Conservation (phyloP, 2,797 vertebrate genomes). For the Anguilla anguilla region DNA sequence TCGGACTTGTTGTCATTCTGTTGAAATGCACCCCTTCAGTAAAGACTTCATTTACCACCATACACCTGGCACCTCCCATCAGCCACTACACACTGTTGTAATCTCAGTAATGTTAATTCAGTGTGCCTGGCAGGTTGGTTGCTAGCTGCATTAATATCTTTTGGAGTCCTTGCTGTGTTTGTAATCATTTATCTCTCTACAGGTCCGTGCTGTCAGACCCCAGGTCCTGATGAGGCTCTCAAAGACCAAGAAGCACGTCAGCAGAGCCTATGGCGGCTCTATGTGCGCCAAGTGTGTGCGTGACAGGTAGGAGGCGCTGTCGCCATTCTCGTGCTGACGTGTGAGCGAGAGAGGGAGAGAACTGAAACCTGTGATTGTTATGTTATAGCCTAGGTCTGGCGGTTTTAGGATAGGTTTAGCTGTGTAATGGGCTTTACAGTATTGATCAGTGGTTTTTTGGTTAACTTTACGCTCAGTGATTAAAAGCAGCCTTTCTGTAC, state of each 20-base stretch:
- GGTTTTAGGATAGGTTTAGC: not conserved
- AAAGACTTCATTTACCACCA: not conserved
- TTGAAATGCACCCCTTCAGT: not conserved
- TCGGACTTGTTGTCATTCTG: not conserved
- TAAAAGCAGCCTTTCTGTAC: not conserved
- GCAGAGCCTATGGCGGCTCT: conserved; percentile 96
- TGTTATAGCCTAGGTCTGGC: not conserved
- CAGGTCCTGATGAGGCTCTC: conserved; percentile 98
- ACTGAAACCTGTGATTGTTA: not conserved
- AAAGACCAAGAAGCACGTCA: conserved; percentile 97
- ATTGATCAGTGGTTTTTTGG: not conserved
- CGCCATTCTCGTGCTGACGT: not conserved
- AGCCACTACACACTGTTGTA: not conserved
- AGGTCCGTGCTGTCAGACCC: conserved; percentile 95
- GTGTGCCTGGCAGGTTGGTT: not conserved
- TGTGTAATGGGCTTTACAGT: not conserved
- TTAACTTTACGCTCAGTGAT: not conserved
- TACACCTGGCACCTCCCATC: not conserved
- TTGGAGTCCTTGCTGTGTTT: not conserved
- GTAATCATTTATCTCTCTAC: not conserved
- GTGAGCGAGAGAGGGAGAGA: not conserved
- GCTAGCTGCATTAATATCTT: not conserved
- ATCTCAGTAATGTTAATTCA: not conserved
- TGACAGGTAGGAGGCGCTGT: conserved; percentile 81
- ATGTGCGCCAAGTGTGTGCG: conserved; percentile 98